Evolutionary conservation across 2,888 invertebrate species (phyloP).

Genomic region (Drosophila merina): DNA sequence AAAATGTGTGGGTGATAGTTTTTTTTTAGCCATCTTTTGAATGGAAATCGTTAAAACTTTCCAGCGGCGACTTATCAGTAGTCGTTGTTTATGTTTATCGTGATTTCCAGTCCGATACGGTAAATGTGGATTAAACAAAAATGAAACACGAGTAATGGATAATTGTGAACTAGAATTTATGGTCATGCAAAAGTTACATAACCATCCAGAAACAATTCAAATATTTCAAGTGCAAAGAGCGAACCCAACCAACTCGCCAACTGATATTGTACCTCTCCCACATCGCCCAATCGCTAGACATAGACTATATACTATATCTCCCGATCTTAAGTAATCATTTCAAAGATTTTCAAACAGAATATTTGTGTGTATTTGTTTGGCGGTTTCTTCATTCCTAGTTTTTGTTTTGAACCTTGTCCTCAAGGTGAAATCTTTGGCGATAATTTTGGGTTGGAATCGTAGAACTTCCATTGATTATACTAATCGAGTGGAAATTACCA

Average conservation of each 20-base stretch:
- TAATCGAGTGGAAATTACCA: constrained; percentile 21
- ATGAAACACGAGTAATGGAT: constrained; percentile 12
- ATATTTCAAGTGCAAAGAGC: constrained; percentile 40
- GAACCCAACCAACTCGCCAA: constrained; percentile 15
- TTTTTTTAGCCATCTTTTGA: constrained; percentile 13
- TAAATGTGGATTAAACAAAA: constrained; percentile 1
- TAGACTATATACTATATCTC: constrained; percentile 42
- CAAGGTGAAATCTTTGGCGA: constrained; percentile 61
- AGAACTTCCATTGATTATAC: constrained; percentile 16
- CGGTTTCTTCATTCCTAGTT: constrained; percentile 24
- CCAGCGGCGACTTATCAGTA: constrained; percentile 59
- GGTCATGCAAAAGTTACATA: constrained; percentile 59
- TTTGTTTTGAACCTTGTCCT: constrained; percentile 65
- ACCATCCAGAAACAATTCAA: constrained; percentile 37
- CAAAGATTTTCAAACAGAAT: constrained; percentile 27
- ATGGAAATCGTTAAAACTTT: constrained; percentile 35
- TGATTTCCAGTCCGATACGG: constrained; percentile 32
- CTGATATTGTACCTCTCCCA: constrained; percentile 35
- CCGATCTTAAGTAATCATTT: constrained; percentile 56
- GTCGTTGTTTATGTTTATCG: constrained; percentile 67
- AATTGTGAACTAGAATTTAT: constrained; percentile 32
- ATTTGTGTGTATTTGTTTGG: constrained; percentile 6
- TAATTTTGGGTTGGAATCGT: constrained; percentile 43
- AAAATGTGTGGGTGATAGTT: constrained; percentile 5
- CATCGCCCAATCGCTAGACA: constrained; percentile 7